A percentile compares a stretch with the other conserved stretches of the same genome.
These are phyloP conservation scores for Patella vulgata DNA, from an alignment of 1,140 invertebrate species.

Conservation along the genomic window DNA sequence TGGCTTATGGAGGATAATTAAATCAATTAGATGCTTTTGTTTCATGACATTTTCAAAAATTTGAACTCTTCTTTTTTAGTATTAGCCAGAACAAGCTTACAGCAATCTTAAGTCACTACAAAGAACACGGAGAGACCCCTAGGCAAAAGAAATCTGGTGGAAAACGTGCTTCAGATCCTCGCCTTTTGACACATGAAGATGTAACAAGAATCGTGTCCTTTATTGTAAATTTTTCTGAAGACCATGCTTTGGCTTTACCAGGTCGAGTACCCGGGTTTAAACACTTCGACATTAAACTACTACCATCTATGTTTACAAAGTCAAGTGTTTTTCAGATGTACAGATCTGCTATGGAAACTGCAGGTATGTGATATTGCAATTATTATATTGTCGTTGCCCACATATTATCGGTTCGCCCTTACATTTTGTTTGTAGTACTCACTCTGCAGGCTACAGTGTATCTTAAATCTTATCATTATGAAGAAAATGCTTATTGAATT, in stretches of 20 bases:
- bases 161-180: constrained; percentile 2
- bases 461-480: no score
- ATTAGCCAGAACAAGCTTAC: constrained; percentile 15
- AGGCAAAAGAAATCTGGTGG: constrained; percentile 15
- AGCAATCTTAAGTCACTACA: constrained; percentile 18
- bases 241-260: constrained; percentile 33
- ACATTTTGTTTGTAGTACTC: background rate
- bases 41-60: no score
- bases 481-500: no score
- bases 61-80: constrained; percentile 51
- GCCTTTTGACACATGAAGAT: constrained; percentile 22
- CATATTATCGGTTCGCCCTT: no score
- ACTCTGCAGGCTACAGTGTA: no score
- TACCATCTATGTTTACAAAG: constrained; percentile 76
- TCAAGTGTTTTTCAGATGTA: constrained; percentile 48
- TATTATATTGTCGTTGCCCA: no score
- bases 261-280: constrained; percentile 41
- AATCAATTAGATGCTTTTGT: no score
- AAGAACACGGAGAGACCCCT: constrained; percentile 17
- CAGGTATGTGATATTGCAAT: no score
- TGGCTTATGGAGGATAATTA: no score
- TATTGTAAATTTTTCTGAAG: constrained; percentile 28
- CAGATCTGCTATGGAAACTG: background rate
- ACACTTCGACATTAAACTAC: constrained; percentile 22
- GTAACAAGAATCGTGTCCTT: constrained; percentile 23